Base-by-base conservation (phyloP, 2,797 vertebrate genomes). In the Scolopax rusticola region DNA sequence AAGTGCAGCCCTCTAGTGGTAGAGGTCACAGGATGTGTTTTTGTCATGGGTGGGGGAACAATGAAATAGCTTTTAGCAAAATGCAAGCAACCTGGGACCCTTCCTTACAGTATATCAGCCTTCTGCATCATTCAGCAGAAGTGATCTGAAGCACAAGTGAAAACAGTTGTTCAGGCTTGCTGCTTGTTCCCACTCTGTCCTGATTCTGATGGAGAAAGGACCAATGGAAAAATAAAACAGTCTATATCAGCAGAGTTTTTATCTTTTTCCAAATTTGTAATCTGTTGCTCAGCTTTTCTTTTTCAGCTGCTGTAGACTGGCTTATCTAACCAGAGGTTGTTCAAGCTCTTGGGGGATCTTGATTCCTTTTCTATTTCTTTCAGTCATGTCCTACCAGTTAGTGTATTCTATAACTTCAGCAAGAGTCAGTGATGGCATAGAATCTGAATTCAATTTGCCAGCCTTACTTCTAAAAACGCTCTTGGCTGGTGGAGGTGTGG, bases 1-100 rank as follows among this genome's bases (percentile, higher is more conserved):
- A 78, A 54, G 88, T 43, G 40, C 74, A 94, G 92, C 96, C 92
- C 93, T 92, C 88, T 95, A 89, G 89, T 80, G 94, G 93, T 76
- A 84, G 63, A 92, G 93, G 86, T 94, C 83, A 51, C 1, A 0
- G 25, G 74, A 54, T 71, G 88, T 16, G 36, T 9, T 77, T 82
- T 87, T 93, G 51, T 79, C 56, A 5, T 19, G 67, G 38, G 6
- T 60, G 64, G 23, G 28, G 63, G 33, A 8, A 8, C 70, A 56
- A 41, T 19, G 30, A 77, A 82, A 48, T 14, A 63, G 50, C 28
- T 84, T 73, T 84, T 45, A 51, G 43, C 43, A 67, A 88, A 88
- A 54, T 20, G 25, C 59, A 19, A 33, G 12, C 63, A 53, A 40
- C 25, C 40, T 53, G 38, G 67, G 27, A 65, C 61, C n/a, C 17